These are phyloP conservation scores for Paedocypris micromegethes DNA, from an alignment of 2,797 vertebrate species.

Conservation along the genomic window DNA sequence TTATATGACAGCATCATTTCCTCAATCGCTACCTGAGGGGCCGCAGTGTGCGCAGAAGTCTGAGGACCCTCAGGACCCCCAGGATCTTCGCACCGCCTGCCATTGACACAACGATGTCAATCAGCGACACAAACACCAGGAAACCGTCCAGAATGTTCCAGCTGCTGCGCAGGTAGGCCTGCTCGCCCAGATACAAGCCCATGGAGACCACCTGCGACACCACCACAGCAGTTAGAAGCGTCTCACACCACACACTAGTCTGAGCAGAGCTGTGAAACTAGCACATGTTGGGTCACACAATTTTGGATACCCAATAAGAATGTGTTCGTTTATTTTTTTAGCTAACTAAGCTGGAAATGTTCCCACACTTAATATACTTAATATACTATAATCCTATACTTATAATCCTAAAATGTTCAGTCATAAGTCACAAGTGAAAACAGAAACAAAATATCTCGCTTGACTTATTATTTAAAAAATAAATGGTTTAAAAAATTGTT, in stretches of 20 bases:
- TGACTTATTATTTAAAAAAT: too few species aligned
- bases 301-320: too few species aligned
- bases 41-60: slow-evolving; percentile 87
- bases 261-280: background rate
- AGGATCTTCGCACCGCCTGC: slow-evolving; percentile 96
- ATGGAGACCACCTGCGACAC: slow-evolving; percentile 85
- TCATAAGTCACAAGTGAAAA: too few species aligned
- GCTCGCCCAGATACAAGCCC: slow-evolving; percentile 88
- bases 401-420: too few species aligned
- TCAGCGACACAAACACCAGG: slow-evolving; percentile 92
- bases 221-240: background rate
- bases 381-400: too few species aligned
- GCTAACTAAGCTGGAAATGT: too few species aligned
- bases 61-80: slow-evolving; percentile 88
- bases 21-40: slow-evolving; percentile 79
- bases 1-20: background rate
- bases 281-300: too few species aligned
- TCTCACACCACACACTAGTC: background rate
- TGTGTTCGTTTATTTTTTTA: too few species aligned
- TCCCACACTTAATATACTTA: too few species aligned
- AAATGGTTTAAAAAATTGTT: too few species aligned
- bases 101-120: slow-evolving; percentile 95
- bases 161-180: slow-evolving; percentile 92
- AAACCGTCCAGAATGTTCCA: slow-evolving; percentile 98
- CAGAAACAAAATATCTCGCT: too few species aligned